Percentiles rank a stretch among this genome's conserved stretches.
phyloP scores from a whole-genome alignment of 2,797 vertebrate genomes.

The Percopsis omiscomaycus region DNA sequence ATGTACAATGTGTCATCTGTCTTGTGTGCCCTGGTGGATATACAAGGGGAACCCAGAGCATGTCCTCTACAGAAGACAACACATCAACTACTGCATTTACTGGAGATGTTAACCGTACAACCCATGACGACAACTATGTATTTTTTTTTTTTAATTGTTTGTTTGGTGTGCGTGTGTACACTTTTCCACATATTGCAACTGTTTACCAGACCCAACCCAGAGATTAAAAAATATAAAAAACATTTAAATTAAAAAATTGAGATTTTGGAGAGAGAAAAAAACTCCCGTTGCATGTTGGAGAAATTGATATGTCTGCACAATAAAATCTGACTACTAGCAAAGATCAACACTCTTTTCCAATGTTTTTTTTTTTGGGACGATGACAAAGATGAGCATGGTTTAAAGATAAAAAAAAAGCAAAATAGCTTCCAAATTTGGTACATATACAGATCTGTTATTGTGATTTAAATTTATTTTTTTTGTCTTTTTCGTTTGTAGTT shows the following conservation, averaged over 20 bases:
- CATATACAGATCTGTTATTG: slow-evolving; percentile 85
- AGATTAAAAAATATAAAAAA: slow-evolving; percentile 66
- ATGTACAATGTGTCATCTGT: slow-evolving; percentile 60
- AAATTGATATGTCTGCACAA: slow-evolving; percentile 88
- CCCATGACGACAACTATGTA: slow-evolving; percentile 48
- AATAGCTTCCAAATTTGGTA: slow-evolving; percentile 90
- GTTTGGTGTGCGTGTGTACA: slow-evolving; percentile 62
- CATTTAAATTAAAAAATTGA: slow-evolving; percentile 79
- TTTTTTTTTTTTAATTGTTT: slow-evolving; percentile 49
- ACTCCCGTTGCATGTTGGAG: slow-evolving; percentile 65
- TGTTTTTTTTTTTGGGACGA: slow-evolving; percentile 66
- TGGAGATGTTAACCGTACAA: slow-evolving; percentile 71
- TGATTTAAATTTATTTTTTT: slow-evolving; percentile 41
- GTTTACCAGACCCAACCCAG: slow-evolving; percentile 52
- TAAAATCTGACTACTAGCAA: slow-evolving; percentile 85
- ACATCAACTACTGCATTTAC: slow-evolving; percentile 76
- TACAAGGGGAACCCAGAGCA: slow-evolving; percentile 75
- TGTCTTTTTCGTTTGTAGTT: slow-evolving; percentile 59
- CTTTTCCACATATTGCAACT: slow-evolving; percentile 84
- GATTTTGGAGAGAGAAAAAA: slow-evolving; percentile 78
- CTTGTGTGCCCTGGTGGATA: slow-evolving; percentile 43
- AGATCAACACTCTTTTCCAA: slow-evolving; percentile 78
- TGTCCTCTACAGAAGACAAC: slow-evolving; percentile 34
- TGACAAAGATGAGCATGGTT: slow-evolving; percentile 72
- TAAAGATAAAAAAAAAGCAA: slow-evolving; percentile 81